Percentiles rank a stretch among this genome's conserved stretches.
Conservation (phyloP, 2,888 invertebrate species). For the Slavum lentiscoides region DNA sequence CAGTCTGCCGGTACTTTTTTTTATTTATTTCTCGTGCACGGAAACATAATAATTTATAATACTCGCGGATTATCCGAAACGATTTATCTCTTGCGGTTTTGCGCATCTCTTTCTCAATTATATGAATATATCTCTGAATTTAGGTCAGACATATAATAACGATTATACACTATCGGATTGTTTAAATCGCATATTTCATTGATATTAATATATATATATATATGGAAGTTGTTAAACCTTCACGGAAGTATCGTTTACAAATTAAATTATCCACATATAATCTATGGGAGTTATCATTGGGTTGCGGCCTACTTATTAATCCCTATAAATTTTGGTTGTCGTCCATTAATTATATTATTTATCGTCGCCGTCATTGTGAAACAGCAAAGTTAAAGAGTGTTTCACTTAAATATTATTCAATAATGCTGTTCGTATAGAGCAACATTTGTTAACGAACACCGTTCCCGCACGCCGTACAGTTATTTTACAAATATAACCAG, state of each 20-base stretch:
- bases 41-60: background rate
- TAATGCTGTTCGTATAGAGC: too few relatives aligned
- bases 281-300: background rate
- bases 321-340: background rate
- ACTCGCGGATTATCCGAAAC: background rate
- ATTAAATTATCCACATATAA: background rate
- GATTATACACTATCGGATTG: background rate
- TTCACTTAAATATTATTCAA: too few relatives aligned
- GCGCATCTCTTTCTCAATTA: background rate
- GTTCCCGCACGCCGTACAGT: too few relatives aligned
- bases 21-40: background rate
- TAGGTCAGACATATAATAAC: too few relatives aligned
- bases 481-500: too few relatives aligned
- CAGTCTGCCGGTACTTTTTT: too few relatives aligned
- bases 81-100: background rate
- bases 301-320: slow-evolving; percentile 17
- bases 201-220: background rate
- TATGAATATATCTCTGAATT: background rate
- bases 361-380: too few relatives aligned
- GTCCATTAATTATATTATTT: background rate
- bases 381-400: too few relatives aligned
- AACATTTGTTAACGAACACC: too few relatives aligned
- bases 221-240: slow-evolving; percentile 7
- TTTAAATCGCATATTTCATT: slow-evolving; percentile 7
- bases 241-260: background rate